Evolutionary conservation across 2,888 invertebrate species (phyloP), one percentile per base, ranked within the genome.

Genomic region (Alitta virens): DNA sequence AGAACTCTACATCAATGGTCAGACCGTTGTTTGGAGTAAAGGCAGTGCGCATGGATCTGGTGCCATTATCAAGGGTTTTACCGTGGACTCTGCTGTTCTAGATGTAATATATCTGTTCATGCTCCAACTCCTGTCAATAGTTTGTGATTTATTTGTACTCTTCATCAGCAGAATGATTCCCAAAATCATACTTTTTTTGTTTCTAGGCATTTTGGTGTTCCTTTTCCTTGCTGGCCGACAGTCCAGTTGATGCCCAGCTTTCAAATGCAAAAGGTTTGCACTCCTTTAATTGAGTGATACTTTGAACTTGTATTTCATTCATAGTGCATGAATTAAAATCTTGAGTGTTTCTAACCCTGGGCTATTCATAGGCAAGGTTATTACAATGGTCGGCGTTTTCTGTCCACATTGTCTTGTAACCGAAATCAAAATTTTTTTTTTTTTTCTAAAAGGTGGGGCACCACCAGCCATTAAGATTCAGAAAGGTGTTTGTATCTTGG

Each of bases 1-100:
- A 78, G 95, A 95, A 78, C 83, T 95, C 58, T 95, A 93, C 85
- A 87, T 91, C 1, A 90, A 88, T 73, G 92, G 90, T 1, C 88
- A 90, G 75, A 90, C 91, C 21, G 93, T 91, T 2, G 87, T 94
- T 38, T 92, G 91, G 90, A 90, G 83, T 64, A 71, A 74, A 54
- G 81, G 82, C 7, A 76, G 76, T 46, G 72, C 74, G 16, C 74
- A 78, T 64, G 78, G 76, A 5, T 73, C 76, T 23, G 71, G 80
- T 23, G 65, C 77, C 21, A 72, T 83, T 14, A 68, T 89, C 24
- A 86, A 87, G 68, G 89, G 91, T 59, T 94, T 90, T 77, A 92
- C 92, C 3, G 87, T 91, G 73, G 90, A 92, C 62, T 87, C 88
- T n/a, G 88, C 89, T 0, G 90, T 94, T 42, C 88, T 89, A 75